Percentiles rank a stretch among this genome's conserved stretches.
Evolutionary conservation across 2,888 invertebrate genomes (phyloP).

Genomic region (Acholoe squamosa): DNA sequence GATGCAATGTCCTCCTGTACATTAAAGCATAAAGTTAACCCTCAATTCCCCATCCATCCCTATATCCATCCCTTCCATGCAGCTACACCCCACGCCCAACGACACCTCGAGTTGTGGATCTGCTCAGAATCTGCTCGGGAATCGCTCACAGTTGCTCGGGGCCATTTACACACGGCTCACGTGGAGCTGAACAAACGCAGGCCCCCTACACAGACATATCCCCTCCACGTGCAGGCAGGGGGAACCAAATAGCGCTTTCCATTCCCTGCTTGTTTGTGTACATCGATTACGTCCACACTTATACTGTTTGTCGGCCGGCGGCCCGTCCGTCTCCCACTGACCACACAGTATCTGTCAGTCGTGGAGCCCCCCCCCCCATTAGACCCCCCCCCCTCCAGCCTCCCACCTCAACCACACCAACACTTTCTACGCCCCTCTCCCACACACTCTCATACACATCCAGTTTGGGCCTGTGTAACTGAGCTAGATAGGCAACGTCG

Average conservation of each 20-base stretch:
- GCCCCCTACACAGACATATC: neutral
- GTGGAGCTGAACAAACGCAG: neutral
- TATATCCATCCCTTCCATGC: too few species aligned
- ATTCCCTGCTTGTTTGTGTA: slow-evolving; percentile 43
- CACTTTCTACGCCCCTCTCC: too few species aligned
- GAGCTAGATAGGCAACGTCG: too few species aligned
- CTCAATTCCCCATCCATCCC: too few species aligned
- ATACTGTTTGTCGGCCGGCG: slow-evolving; percentile 9
- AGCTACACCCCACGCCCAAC: too few species aligned
- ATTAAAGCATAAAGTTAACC: too few species aligned
- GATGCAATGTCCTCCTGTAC: too few species aligned
- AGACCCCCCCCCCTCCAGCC: neutral
- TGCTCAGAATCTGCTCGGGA: neutral
- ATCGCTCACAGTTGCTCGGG: slow-evolving; percentile 7
- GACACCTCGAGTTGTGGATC: too few species aligned
- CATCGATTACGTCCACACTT: slow-evolving; percentile 16
- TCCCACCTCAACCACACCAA: too few species aligned
- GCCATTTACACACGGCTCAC: neutral
- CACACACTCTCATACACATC: too few species aligned
- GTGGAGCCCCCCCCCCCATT: neutral
- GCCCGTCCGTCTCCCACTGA: neutral
- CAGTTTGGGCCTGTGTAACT: too few species aligned
- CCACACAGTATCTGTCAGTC: too few species aligned
- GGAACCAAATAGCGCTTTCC: slow-evolving; percentile 44
- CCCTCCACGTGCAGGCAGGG: neutral